Base-by-base conservation (phyloP, 1,140 invertebrate species). In the Rhopalosiphum maidis region DNA sequence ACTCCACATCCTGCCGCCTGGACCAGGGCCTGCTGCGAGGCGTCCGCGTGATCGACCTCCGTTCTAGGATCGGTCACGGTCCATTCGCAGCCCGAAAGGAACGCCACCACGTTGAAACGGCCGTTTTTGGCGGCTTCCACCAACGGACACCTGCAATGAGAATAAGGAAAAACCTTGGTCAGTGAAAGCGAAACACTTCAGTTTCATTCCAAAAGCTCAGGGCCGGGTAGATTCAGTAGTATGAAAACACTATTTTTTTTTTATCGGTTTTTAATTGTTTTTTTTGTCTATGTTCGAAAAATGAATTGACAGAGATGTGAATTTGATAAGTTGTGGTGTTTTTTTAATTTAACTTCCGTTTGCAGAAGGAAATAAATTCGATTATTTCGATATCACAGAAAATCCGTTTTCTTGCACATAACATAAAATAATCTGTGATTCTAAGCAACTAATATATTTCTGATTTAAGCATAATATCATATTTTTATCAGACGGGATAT, bases 81-180 rank as follows among this genome's bases (percentile, higher is more conserved):
- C 96, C 97, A 98, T 94, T 99, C 98, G 95, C 97, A 98, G 77
- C 97, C 97, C 51, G 99, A 95, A 15, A 99, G 96, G 94, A 98
- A 98, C 23, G 97, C 97, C 1, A 99, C 97, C 15, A 98, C 97
- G 54, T 98, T 97, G 9, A 98, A 95, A 94, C 98, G 97, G 30
- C 98, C 98, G 94, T 97, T 97, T 94, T 97, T 96, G 0, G 98
- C 98, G 2, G 98, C 98, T 95, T 99, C 98, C 0, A 99, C 97
- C 77, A 99, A 95, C 6, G 98, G 97, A 95, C 98, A 99, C 85
- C 94, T 94, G 51, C 35, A n/a, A 4, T 5, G 60, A n/a, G 3
- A n/a, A 77, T n/a, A 18, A 68, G 15, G 60, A n/a, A 30, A 68
- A n/a, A 11, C 30, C 9, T 30, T 3, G 30, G 11, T 68, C 25